Base-by-base conservation (phyloP, 2,113 vertebrate genomes). In the Pipa parva region DNA sequence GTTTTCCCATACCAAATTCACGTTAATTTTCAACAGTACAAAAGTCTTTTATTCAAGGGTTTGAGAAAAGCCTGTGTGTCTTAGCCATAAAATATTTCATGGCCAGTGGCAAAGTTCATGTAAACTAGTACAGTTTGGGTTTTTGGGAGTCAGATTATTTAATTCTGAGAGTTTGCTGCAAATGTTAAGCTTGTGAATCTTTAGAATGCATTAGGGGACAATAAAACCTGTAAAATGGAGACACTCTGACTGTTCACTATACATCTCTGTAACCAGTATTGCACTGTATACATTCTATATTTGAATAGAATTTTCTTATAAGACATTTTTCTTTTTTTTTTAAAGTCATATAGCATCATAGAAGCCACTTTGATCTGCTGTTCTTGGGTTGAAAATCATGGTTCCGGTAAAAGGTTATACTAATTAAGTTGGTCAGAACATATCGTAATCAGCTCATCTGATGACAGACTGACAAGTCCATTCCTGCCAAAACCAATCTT, bases 311-410 rank as follows among this genome's bases (percentile, higher is more conserved):
- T n/a, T 15, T 21, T 4, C 48, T 75, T 80, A 79, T 75, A 74
- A 76, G 76, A 72, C 73, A 60, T 67, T 63, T 77, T 84, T 78
- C 79, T 81, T 80, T 75, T 79, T 79, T 78, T 79, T 83, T 83
- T 82, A 77, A 75, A 75, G 45, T 77, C 75, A 75, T 80, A 76
- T 75, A 63, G 52, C 70, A 72, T 76, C 75, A 79, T 77, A 70
- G 72, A 2, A 4, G 42, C 31, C 75, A 65, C 66, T 79, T 81
- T 78, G 75, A 80, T 80, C 79, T 79, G 58, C 49, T 58, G 67
- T 62, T 79, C 71, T 63, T 75, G 76, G 55, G 71, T 78, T 78
- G 78, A 79, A 49, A 75, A 72, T 75, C 73, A 74, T 76, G 73
- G 66, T 21, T 56, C 58, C 71, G 66, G 75, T 76, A 80, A 80